Evolutionary conservation across 1,140 invertebrate species (phyloP).

Genomic region (Caenorhabditis briggsae): DNA sequence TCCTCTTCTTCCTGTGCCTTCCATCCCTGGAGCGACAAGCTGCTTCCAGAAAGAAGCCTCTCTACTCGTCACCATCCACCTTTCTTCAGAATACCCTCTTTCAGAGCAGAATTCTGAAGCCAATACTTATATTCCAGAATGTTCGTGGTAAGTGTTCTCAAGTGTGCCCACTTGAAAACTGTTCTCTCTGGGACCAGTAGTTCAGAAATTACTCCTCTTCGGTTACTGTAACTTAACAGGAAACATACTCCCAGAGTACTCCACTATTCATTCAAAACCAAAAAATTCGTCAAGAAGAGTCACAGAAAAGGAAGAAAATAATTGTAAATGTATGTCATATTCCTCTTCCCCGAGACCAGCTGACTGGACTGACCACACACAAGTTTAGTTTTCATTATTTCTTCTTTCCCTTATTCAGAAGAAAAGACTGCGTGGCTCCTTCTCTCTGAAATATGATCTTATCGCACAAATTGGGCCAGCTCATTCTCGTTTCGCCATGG

Average conservation of each 20-base stretch:
- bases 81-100: not conserved
- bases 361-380: conserved; percentile 34
- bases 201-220: not conserved
- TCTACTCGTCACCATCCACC: conserved; percentile 2
- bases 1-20: conserved; percentile 13
- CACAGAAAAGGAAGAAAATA: not conserved
- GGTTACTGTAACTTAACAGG: not conserved
- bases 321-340: conserved; percentile 46
- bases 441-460: conserved; percentile 33
- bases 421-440: not conserved
- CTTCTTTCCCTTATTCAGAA: not conserved
- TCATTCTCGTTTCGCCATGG: conserved; percentile 35
- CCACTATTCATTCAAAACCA: conserved; percentile 6
- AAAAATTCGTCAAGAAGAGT: not conserved
- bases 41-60: conserved; percentile 12
- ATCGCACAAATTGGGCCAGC: conserved; percentile 36
- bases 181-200: not conserved
- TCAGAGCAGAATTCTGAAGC: conserved; percentile 44
- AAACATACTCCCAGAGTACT: not conserved
- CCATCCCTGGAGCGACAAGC: conserved; percentile 18
- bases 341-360: not conserved
- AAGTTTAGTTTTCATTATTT: conserved; percentile 38
- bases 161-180: not conserved
- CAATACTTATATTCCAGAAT: conserved; percentile 45
- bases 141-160: conserved; percentile 45